Base-by-base conservation (phyloP, 2,113 vertebrate genomes). In the Scatophagus argus region DNA sequence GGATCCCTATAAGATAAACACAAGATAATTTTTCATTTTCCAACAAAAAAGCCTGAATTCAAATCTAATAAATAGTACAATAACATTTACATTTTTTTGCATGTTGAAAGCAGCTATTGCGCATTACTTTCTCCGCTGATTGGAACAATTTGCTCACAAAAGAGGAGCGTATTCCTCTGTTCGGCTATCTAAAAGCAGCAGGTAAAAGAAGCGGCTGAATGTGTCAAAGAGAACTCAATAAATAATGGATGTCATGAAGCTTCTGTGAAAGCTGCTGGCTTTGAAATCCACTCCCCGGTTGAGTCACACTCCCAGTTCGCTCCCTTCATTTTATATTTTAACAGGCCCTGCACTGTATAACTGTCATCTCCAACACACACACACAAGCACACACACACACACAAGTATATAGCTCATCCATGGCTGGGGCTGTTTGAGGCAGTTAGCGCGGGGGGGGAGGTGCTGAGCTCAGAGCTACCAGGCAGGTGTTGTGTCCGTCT, bases 211-310 rank as follows among this genome's bases (percentile, higher is more conserved):
- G 41, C 6, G 19, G 13, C 81, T 79, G 72, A 81, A 86, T 63
- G 58, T 88, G 76, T 89, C 87, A 88, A 86, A 88, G 79, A 49
- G 70, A 83, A 38, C 71, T 66, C 52, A 55, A 88, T 91, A 88
- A 90, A 90, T 91, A 91, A 88, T 90, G 75, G 79, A 91, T 90
- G 88, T 67, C 83, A 85, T 77, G 84, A 89, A 63, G 81, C 76
- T 80, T 79, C 79, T 69, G 64, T 88, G 85, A 81, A 88, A 84
- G 82, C 83, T 83, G 87, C 78, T 46, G 21, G 63, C 87, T 91
- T 91, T 92, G 86, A 90, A 91, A 91, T 90, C 82, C 74, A 61
- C 82, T 90, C 81, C 72, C 79, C 23, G 83, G 68, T 78, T 86
- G 86, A 89, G 80, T 78, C 74, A 79, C 71, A 80, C 25, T 85